Conservation (phyloP, 2,113 vertebrate species). For the Condylura cristata region DNA sequence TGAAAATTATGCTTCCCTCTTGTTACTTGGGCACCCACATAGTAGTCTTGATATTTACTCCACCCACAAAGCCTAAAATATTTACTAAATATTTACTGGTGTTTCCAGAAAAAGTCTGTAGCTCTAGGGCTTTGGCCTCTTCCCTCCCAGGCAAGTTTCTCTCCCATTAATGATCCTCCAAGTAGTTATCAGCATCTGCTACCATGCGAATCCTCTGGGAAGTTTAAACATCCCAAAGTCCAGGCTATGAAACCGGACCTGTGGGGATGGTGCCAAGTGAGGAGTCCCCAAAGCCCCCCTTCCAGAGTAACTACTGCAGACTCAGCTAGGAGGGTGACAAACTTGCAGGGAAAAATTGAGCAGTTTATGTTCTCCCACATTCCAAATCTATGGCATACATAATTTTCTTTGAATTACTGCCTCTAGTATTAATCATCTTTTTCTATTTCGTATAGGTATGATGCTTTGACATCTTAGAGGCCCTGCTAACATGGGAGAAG, state of each 20-base stretch:
- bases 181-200: no score
- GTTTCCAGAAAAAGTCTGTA: no score
- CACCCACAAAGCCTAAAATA: background rate
- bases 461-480: background rate
- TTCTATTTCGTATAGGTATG: background rate
- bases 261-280: background rate
- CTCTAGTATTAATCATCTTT: background rate
- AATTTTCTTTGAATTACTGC: background rate
- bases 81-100: no score
- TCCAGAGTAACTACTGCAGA: no score
- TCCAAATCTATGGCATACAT: background rate
- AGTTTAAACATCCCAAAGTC: background rate
- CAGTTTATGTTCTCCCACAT: no score
- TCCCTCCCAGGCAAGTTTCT: no score
- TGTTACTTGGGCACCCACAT: fast-evolving
- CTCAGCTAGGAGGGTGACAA: background rate
- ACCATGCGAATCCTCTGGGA: background rate
- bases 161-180: background rate
- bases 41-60: background rate
- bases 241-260: background rate
- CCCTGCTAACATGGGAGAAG: background rate
- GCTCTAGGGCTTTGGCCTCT: no score
- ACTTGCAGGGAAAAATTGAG: background rate
- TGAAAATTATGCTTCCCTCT: background rate
- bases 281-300: background rate